phyloP scores from a whole-genome alignment of 2,113 vertebrate genomes.

The Varanus komodoensis region DNA sequence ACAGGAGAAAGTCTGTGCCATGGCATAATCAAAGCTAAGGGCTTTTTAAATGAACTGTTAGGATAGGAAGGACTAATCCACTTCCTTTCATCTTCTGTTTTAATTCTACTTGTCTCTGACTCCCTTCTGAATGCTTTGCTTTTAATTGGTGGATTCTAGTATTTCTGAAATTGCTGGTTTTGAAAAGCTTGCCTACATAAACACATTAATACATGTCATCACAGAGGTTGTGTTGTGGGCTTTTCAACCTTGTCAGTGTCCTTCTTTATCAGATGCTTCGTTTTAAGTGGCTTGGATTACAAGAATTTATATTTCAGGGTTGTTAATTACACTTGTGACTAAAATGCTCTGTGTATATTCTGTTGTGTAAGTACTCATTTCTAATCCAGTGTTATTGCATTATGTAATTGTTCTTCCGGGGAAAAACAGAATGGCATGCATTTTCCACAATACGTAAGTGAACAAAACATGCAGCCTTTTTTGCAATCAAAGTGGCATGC shows the following conservation, averaged over 20 bases:
- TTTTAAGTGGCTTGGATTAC: slow-evolving; percentile 67
- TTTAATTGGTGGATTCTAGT: neutral
- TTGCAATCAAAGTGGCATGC: slow-evolving; percentile 87
- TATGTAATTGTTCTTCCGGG: slow-evolving; percentile 88
- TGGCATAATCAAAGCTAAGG: neutral
- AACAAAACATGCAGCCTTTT: slow-evolving; percentile 78
- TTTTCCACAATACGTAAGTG: slow-evolving; percentile 96
- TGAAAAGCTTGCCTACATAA: slow-evolving; percentile 15
- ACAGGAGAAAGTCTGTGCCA: neutral
- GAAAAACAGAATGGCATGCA: slow-evolving; percentile 93
- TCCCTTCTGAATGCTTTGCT: neutral
- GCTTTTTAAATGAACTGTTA: neutral
- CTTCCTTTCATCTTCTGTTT: neutral
- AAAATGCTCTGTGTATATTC: slow-evolving; percentile 83
- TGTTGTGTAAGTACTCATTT: slow-evolving; percentile 83
- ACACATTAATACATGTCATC: slow-evolving; percentile 47
- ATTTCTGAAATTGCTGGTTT: slow-evolving; percentile 26
- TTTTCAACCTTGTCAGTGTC: slow-evolving; percentile 37
- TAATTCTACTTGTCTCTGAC: neutral
- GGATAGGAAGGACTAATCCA: neutral
- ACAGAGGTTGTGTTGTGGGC: slow-evolving; percentile 23
- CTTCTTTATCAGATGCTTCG: slow-evolving; percentile 56
- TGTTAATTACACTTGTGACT: slow-evolving; percentile 79
- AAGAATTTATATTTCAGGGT: slow-evolving; percentile 63
- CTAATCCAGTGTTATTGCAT: slow-evolving; percentile 92